Evolutionary conservation across 2,113 vertebrate genomes (phyloP).

Genomic region (Muscicapa adusta): DNA sequence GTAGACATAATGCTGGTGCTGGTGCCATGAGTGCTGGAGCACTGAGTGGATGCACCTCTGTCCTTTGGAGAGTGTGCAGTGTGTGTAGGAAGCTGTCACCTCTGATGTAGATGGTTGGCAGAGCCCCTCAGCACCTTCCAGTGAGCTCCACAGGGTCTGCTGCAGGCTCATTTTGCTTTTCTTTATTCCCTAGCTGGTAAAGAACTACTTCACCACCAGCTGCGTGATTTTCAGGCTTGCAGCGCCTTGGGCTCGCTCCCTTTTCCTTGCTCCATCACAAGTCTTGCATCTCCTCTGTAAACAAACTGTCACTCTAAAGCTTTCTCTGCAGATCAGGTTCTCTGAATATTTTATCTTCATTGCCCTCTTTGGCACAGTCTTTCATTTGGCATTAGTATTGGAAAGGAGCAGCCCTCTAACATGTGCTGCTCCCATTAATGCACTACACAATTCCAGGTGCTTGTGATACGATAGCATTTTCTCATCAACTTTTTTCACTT

Average conservation of each 20-base stretch:
- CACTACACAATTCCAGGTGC: accelerated
- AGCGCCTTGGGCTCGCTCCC: not conserved
- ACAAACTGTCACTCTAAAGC: not conserved
- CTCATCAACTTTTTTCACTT: not conserved
- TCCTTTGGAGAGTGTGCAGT: not conserved
- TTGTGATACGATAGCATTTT: not conserved
- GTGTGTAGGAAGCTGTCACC: accelerated
- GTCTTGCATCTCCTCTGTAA: not conserved
- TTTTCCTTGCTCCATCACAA: not conserved
- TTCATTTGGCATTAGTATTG: not conserved
- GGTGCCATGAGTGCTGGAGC: not conserved
- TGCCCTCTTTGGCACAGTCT: not conserved
- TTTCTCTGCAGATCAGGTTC: not conserved
- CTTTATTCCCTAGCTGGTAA: not conserved
- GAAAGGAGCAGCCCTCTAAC: not conserved
- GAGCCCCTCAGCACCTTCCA: accelerated
- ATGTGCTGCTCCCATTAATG: not conserved
- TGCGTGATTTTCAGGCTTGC: not conserved
- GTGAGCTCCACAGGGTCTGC: not conserved
- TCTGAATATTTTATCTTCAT: not conserved
- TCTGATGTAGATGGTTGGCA: accelerated
- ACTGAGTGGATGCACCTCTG: accelerated
- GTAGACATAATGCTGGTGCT: accelerated
- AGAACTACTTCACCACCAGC: not conserved
- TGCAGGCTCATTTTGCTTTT: not conserved